Evolutionary conservation across 1,140 invertebrate genomes (phyloP).

Genomic region (Ephestia elutella): DNA sequence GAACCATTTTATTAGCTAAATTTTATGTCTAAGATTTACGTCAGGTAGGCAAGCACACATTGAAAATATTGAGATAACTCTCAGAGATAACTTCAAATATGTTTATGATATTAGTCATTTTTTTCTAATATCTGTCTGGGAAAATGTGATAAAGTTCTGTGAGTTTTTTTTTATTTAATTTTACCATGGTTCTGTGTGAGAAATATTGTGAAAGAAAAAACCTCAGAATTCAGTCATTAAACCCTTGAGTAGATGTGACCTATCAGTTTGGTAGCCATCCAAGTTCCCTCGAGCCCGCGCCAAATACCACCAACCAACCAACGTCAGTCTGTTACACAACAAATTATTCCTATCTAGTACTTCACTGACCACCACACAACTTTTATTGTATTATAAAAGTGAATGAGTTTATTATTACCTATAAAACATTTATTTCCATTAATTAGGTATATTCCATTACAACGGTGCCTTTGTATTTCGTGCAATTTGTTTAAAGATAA

Average conservation of each 20-base stretch:
- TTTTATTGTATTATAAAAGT: slow-evolving; percentile 39
- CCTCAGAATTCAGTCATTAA: not conserved
- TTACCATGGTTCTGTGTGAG: too few species aligned
- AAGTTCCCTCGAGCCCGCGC: slow-evolving; percentile 31
- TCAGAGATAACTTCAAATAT: too few species aligned
- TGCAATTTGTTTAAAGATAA: slow-evolving; percentile 61
- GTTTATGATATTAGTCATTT: too few species aligned
- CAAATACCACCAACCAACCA: slow-evolving; percentile 22
- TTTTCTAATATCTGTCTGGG: too few species aligned
- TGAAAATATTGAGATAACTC: too few species aligned
- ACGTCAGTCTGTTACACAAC: not conserved
- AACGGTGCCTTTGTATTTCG: slow-evolving; percentile 27
- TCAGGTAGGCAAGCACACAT: too few species aligned
- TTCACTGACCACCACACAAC: slow-evolving; percentile 22
- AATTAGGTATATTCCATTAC: not conserved
- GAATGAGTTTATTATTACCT: slow-evolving; percentile 44
- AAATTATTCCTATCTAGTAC: slow-evolving; percentile 22
- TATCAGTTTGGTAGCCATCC: slow-evolving; percentile 38
- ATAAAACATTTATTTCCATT: slow-evolving; percentile 3
- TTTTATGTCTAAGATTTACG: too few species aligned
- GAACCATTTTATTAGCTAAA: not conserved
- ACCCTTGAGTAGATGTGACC: not conserved
- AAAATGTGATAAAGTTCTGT: too few species aligned
- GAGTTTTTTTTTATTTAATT: too few species aligned
- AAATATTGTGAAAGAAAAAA: not conserved